Evolutionary conservation across 2,888 invertebrate species (phyloP).

Genomic region (Zygothrica quintamaculata): DNA sequence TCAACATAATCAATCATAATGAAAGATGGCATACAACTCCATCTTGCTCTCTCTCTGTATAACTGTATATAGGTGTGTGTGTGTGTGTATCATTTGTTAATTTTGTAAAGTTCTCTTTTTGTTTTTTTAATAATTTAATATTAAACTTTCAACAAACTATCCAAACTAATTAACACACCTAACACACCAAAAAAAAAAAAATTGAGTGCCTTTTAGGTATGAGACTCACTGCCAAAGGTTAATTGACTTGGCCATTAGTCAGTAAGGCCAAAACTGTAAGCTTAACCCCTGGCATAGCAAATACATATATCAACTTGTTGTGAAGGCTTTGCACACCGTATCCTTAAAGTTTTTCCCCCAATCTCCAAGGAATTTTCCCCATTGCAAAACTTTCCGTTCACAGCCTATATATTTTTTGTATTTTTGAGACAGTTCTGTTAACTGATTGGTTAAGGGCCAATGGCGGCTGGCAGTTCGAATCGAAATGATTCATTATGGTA

Average conservation of each 20-base stretch:
- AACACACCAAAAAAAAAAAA: background rate
- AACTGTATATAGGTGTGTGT: background rate
- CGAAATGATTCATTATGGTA: conserved; percentile 14
- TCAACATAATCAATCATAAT: conserved; percentile 78
- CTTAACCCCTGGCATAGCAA: background rate
- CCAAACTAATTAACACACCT: conserved; percentile 40
- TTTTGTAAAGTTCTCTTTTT: conserved; percentile 1
- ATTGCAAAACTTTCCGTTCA: conserved; percentile 28
- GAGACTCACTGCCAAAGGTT: conserved; percentile 13
- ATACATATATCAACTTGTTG: background rate
- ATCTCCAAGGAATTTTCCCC: conserved; percentile 30
- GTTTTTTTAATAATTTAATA: conserved; percentile 23
- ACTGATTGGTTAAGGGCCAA: background rate
- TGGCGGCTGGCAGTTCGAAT: background rate
- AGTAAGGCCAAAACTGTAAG: conserved; percentile 17
- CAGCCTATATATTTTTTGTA: conserved; percentile 5
- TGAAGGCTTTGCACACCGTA: background rate
- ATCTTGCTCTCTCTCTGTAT: background rate
- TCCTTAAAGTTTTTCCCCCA: conserved; percentile 21
- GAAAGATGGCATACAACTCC: conserved; percentile 37
- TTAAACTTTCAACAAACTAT: conserved; percentile 17
- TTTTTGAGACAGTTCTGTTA: too few relatives aligned
- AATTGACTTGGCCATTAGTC: conserved; percentile 39
- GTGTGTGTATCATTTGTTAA: conserved; percentile 6
- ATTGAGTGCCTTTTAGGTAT: too few relatives aligned